These are phyloP conservation scores for Nudaria mundana DNA, from an alignment of 2,888 invertebrate genomes.

Conservation along the genomic window DNA sequence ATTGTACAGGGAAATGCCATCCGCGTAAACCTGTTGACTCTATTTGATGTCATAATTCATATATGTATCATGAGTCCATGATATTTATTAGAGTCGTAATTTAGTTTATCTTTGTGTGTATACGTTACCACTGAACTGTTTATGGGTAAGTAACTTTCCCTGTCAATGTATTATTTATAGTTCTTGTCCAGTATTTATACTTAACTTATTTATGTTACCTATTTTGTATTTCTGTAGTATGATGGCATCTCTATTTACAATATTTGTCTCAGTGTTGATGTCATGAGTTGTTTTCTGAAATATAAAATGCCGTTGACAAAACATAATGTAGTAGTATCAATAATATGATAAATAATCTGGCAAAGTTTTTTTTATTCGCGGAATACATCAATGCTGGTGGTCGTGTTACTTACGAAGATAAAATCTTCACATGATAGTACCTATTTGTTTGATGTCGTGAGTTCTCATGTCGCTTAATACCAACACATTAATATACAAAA, in stretches of 20 bases:
- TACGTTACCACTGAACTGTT: constrained; percentile 20
- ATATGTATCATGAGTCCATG: constrained; percentile 32
- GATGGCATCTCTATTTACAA: constrained; percentile 17
- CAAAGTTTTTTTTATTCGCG: constrained; percentile 33
- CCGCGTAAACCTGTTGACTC: constrained; percentile 58
- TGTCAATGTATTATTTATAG: constrained; percentile 32
- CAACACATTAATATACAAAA: constrained; percentile 18
- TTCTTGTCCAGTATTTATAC: constrained; percentile 13
- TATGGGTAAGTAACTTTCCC: constrained; percentile 33
- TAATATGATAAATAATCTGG: constrained; percentile 33
- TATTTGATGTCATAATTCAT: constrained; percentile 53
- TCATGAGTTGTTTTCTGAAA: too few relatives aligned
- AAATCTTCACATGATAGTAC: constrained; percentile 32
- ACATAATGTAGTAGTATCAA: constrained; percentile 23
- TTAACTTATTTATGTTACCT: too few relatives aligned
- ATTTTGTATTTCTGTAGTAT: too few relatives aligned
- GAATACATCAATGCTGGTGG: constrained; percentile 37
- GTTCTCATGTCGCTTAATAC: constrained; percentile 26
- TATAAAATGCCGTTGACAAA: constrained; percentile 27
- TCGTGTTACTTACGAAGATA: constrained; percentile 34
- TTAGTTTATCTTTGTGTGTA: constrained; percentile 39
- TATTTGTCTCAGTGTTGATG: constrained; percentile 15
- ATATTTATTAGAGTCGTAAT: constrained; percentile 42
- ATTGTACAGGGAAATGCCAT: constrained; percentile 52
- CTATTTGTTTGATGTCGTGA: constrained; percentile 33